Evolutionary conservation across 2,888 invertebrate species (phyloP), one percentile per base, ranked within the genome.

Genomic region (Callimorpha dominula): DNA sequence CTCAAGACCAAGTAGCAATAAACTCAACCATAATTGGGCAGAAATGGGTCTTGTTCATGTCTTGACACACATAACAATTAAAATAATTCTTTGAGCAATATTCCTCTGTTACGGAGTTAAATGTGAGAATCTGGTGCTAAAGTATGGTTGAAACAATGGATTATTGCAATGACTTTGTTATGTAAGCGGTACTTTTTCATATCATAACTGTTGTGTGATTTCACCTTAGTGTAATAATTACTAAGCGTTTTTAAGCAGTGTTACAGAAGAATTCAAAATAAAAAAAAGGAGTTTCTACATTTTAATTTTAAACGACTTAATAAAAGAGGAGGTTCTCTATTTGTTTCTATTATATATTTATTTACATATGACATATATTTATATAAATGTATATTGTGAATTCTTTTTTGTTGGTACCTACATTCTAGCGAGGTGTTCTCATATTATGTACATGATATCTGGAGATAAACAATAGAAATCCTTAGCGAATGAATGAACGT

Each of bases 71-170:
- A 68, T 42, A 50, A 57, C 71, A 74, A 71, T 74, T 71, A 74
- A 71, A 71, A 52, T 60, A 57, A 72, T 75, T 68, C 31, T 81
- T 80, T 77, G 60, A 77, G 82, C 77, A 80, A 83, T 77, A 78
- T 71, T 75, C 74, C 64, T 70, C 57, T 71, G 72, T 79, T 80
- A 81, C 74, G 68, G 12, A 68, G 63, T 74, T 82, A 72, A 77
- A 74, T 81, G 84, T 83, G 84, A 67, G 84, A 82, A 78, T 69
- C 65, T 72, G 31, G 49, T 63, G 71, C 72, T 72, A 65, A 72
- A 78, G 78, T 81, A 43, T 78, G 74, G 68, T 65, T 68, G n/a
- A 78, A 77, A 82, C 82, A 82, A 82, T 83, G n/a, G 71, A 17
- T 40, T 70, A 43, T 57, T 73, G 84, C 82, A 81, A 75, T 77